phyloP scores from a whole-genome alignment of 2,797 vertebrate species.

The Setipinna tenuifilis region DNA sequence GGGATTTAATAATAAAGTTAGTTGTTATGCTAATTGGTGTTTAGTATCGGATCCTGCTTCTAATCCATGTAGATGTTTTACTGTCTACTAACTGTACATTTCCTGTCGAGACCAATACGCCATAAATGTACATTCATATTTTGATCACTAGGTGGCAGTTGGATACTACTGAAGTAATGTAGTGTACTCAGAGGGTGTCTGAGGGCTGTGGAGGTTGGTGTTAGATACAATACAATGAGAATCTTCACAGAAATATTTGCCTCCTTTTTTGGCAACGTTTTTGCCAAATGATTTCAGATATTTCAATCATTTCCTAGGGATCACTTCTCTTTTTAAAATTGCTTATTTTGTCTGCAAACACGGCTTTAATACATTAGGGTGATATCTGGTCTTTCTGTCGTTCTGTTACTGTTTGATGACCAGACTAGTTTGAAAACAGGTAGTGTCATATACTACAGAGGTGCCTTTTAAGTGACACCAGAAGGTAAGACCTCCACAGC shows the following conservation, averaged over 20 bases:
- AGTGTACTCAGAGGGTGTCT: background rate
- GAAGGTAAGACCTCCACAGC: no score
- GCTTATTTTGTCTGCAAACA: background rate
- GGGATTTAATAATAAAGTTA: no score
- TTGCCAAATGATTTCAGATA: no score
- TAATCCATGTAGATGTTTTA: no score
- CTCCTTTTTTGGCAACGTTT: no score
- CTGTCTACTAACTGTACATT: background rate
- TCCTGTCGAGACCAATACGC: background rate
- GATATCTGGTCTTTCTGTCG: background rate
- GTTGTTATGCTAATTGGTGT: no score
- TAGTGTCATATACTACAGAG: no score
- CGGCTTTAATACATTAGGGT: background rate
- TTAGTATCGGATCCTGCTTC: no score
- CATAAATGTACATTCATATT: background rate
- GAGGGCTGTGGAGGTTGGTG: background rate
- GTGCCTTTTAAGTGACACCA: no score
- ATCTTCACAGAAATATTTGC: no score
- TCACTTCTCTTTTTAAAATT: background rate
- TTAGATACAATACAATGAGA: background rate
- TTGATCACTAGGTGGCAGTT: slow-evolving; percentile 7
- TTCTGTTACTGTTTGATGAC: no score
- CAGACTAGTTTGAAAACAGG: no score
- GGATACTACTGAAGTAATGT: background rate
- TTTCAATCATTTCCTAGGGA: background rate